Evolutionary conservation across 2,888 invertebrate genomes (phyloP).

Genomic region (Callyntrura sp.): DNA sequence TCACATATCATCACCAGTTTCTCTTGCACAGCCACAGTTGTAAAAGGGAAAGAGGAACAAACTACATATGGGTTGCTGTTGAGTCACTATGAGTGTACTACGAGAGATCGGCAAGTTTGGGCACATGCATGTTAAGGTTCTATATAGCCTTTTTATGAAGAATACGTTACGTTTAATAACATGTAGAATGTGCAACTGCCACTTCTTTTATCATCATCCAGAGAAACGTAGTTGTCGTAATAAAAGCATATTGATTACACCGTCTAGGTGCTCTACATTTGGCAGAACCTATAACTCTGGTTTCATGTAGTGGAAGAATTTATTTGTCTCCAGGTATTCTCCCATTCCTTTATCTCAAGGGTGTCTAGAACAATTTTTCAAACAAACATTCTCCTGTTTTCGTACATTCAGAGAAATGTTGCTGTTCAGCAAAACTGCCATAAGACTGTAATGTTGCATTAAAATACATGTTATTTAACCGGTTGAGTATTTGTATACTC

Average conservation of each 20-base stretch:
- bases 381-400: too few relatives aligned
- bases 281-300: too few relatives aligned
- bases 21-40: slow-evolving; percentile 32
- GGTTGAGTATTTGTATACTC: too few relatives aligned
- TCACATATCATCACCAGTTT: slow-evolving; percentile 13
- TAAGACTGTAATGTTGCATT: too few relatives aligned
- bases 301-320: slow-evolving; percentile 18
- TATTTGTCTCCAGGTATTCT: slow-evolving; percentile 60
- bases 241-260: neutral
- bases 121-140: slow-evolving; percentile 31
- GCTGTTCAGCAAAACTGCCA: too few relatives aligned
- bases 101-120: too few relatives aligned
- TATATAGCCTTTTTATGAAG: slow-evolving; percentile 24
- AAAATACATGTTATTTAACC: too few relatives aligned
- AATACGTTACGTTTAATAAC: neutral
- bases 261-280: neutral
- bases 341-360: slow-evolving; percentile 47
- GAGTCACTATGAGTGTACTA: too few relatives aligned
- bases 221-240: slow-evolving; percentile 22
- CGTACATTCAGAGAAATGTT: too few relatives aligned
- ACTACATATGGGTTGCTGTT: too few relatives aligned
- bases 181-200: neutral
- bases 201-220: slow-evolving; percentile 5
- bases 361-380: slow-evolving; percentile 48
- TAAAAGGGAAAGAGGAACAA: slow-evolving; percentile 43